Evolutionary conservation across 1,140 invertebrate species (phyloP), one percentile per base, ranked within the genome.

Genomic region (Streblospio benedicti): DNA sequence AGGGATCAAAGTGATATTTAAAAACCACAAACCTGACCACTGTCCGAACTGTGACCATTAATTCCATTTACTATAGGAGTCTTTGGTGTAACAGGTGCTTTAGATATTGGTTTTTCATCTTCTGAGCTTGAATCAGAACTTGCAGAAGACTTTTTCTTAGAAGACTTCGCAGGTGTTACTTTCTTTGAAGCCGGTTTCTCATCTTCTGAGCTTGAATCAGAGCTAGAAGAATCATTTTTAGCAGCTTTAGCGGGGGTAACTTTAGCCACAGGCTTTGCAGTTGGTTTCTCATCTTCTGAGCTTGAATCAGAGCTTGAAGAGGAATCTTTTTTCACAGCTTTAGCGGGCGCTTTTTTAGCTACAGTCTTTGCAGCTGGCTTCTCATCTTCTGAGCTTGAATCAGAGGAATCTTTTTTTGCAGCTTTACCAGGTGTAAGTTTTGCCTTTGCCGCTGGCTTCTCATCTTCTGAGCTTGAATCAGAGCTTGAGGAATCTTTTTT

Each of bases 31-130:
- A 20, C n/a, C 4, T 47, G 5, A 47, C 9, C n/a, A n/a, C 44
- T 47, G 4, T 47, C n/a, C n/a, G 5, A 27, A 5, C 44, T 47
- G 44, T 47, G 44, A 6, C 18, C n/a, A 9, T 57, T 45, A 14
- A 56, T 44, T 52, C 57, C 57, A 32, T 65, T 65, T 2, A 60
- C 60, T 14, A 56, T 56, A 38, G 63, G 4, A 6, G 44, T 4
- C 9, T 20, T 25, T 20, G 44, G 4, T 47, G 18, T 47, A 47
- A 27, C 18, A 4, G 27, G n/a, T 47, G n/a, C 5, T 18, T 47
- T 47, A 20, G 18, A 20, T 6, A 27, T 4, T 18, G 5, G 44
- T 47, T 47, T 25, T 47, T 56, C 55, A 38, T 61, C 53, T 20
- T 53, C 52, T 41, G 49, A 51, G 28, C 27, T 52, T 0, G 60